These are phyloP conservation scores for Lepidochrysops patricia DNA, from an alignment of 2,888 invertebrate species.

Conservation along the genomic window DNA sequence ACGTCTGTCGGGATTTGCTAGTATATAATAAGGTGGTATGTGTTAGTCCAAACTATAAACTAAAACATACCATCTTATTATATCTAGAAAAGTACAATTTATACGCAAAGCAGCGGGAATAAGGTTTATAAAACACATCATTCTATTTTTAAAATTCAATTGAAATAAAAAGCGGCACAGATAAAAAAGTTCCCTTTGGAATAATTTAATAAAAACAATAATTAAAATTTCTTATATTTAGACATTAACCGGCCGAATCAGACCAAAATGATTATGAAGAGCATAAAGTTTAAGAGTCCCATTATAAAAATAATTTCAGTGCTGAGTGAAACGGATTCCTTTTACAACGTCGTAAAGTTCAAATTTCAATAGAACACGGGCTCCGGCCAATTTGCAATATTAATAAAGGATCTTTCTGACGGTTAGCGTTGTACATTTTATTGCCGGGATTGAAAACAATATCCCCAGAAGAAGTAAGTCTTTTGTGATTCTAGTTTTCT, in stretches of 20 bases:
- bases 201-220: background rate
- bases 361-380: background rate
- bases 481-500: slow-evolving; percentile 8
- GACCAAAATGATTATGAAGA: slow-evolving; percentile 6
- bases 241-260: slow-evolving; percentile 7
- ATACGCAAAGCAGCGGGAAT: no score
- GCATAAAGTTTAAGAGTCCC: slow-evolving; percentile 7
- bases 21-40: no score
- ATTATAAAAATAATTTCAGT: slow-evolving; percentile 1
- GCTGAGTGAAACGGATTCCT: background rate
- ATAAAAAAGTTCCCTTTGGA: background rate
- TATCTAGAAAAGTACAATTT: no score
- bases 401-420: slow-evolving; percentile 11
- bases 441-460: slow-evolving; percentile 10
- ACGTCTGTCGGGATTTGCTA: no score
- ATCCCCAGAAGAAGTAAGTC: background rate
- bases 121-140: background rate
- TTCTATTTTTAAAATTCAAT: background rate
- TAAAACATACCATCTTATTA: no score
- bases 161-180: background rate
- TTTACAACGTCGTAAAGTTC: background rate
- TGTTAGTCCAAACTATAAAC: no score
- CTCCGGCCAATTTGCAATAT: slow-evolving; percentile 11
- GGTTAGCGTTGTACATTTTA: slow-evolving; percentile 12
- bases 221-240: slow-evolving; percentile 7